phyloP scores from a whole-genome alignment of 2,797 vertebrate species.

The Oreortyx pictus region DNA sequence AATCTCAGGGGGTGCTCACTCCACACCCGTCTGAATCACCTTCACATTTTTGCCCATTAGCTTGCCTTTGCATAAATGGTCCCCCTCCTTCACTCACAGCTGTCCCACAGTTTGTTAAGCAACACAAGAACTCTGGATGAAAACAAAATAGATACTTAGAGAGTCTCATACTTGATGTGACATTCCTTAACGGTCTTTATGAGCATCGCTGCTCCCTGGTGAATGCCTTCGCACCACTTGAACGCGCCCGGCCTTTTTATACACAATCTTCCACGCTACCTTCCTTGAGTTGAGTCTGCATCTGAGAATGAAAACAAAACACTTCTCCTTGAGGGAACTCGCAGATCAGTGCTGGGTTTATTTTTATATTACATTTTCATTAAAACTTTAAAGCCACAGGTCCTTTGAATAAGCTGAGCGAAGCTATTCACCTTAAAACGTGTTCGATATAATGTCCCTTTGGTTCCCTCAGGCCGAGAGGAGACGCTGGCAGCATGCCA shows the following conservation, averaged over 20 bases:
- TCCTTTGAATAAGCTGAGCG: background rate
- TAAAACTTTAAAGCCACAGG: background rate
- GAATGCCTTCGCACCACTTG: background rate
- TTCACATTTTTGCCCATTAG: background rate
- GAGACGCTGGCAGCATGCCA: background rate
- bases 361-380: background rate
- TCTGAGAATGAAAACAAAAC: background rate
- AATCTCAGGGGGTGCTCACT: background rate
- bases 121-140: background rate
- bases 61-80: background rate
- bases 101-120: background rate
- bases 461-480: background rate
- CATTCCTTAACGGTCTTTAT: background rate
- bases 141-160: background rate
- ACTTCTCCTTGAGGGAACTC: background rate
- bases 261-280: background rate
- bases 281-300: background rate
- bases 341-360: background rate
- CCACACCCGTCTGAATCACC: background rate
- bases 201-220: background rate
- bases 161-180: background rate
- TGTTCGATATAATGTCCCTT: accelerated
- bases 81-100: background rate
- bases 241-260: background rate
- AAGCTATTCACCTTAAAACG: background rate